A percentile compares a stretch with the other conserved stretches of the same genome.
Conservation (phyloP, 2,797 vertebrate species). For the Muscicapa striata region DNA sequence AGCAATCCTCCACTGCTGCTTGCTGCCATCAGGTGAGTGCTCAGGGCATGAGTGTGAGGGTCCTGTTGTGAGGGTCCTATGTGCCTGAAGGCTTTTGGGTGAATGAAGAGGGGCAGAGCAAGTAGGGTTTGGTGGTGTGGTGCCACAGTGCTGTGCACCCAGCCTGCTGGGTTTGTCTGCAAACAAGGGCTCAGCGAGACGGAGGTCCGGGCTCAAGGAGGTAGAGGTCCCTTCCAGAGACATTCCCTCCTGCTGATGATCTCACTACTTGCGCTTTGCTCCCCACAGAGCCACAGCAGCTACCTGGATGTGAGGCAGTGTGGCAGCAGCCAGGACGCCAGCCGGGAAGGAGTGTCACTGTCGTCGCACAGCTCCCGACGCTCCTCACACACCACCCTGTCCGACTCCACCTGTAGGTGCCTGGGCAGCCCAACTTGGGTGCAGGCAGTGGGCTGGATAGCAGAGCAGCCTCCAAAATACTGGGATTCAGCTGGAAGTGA, state of each 20-base stretch:
- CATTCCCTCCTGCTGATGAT: fast-evolving
- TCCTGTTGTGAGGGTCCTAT: background rate
- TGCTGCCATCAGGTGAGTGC: fast-evolving
- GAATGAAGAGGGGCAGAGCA: fast-evolving
- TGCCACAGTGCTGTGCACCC: background rate
- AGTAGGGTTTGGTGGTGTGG: fast-evolving
- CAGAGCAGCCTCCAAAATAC: fast-evolving
- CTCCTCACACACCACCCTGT: slow-evolving; percentile 79
- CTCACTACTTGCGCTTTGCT: background rate
- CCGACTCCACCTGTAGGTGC: slow-evolving; percentile 80
- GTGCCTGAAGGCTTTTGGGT: background rate
- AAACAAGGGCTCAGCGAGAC: fast-evolving
- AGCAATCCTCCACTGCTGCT: background rate
- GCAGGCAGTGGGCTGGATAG: fast-evolving
- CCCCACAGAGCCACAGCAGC: slow-evolving; percentile 81
- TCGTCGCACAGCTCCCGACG: slow-evolving; percentile 82
- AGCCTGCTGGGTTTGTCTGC: too few relatives aligned
- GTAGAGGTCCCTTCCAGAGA: too few relatives aligned
- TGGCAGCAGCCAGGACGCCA: slow-evolving; percentile 14
- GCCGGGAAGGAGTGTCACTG: slow-evolving; percentile 75
- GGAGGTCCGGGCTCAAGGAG: too few relatives aligned
- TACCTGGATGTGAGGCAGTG: slow-evolving; percentile 77
- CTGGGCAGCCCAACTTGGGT: fast-evolving
- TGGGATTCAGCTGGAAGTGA: fast-evolving
- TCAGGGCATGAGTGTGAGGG: background rate